A percentile compares a stretch with the other conserved stretches of the same genome.
Evolutionary conservation across 2,113 vertebrate genomes (phyloP).

Genomic region (Gallinago undulata): DNA sequence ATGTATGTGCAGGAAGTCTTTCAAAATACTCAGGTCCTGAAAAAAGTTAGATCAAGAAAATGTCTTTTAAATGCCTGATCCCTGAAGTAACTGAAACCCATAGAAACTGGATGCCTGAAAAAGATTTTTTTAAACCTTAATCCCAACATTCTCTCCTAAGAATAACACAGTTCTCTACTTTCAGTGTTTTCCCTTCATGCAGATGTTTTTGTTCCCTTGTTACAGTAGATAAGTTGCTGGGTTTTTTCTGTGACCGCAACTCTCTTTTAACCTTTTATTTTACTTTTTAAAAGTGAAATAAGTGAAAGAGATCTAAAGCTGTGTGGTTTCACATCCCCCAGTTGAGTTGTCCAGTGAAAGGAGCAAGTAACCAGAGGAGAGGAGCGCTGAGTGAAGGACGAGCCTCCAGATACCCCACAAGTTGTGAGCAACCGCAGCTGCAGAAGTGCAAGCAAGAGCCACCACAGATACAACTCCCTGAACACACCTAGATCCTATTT

Average conservation of each 20-base stretch:
- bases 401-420: neutral
- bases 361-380: neutral
- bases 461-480: neutral
- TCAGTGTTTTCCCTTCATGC: slow-evolving; percentile 25
- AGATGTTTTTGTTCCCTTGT: slow-evolving; percentile 44
- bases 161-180: slow-evolving; percentile 56
- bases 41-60: slow-evolving; percentile 57
- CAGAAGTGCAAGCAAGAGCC: neutral
- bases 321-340: slow-evolving; percentile 6
- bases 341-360: neutral
- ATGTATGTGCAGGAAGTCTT: slow-evolving; percentile 49
- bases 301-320: slow-evolving; percentile 2
- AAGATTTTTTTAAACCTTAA: slow-evolving; percentile 47
- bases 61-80: slow-evolving; percentile 21
- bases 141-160: slow-evolving; percentile 52
- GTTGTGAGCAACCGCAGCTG: neutral
- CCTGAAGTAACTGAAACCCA: slow-evolving; percentile 13
- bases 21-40: slow-evolving; percentile 51
- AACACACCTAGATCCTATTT: neutral
- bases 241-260: slow-evolving; percentile 3
- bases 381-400: neutral
- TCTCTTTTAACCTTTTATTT: slow-evolving; percentile 9
- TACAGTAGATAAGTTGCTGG: neutral
- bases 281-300: slow-evolving; percentile 18
- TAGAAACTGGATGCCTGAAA: slow-evolving; percentile 26